phyloP scores from a whole-genome alignment of 1,140 invertebrate genomes.

The Amphibalanus amphitrite region DNA sequence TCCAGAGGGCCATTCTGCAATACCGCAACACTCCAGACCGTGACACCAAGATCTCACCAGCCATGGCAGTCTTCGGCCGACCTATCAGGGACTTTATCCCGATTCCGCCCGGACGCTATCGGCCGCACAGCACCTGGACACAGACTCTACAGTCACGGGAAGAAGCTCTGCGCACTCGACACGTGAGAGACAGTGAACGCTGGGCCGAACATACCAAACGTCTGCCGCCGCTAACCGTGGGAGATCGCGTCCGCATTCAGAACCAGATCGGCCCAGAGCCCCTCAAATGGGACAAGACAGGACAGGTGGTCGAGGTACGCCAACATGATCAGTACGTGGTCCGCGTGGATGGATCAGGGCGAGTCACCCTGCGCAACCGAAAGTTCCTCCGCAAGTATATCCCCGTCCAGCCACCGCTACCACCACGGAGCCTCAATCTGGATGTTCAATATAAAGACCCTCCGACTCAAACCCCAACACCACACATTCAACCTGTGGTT shows the following conservation, averaged over 20 bases:
- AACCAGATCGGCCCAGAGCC: conserved; percentile 8
- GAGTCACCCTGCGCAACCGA: conserved; percentile 7
- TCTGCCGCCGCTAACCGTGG: not conserved
- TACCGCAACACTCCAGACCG: conserved; percentile 9
- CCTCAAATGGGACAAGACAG: conserved; percentile 8
- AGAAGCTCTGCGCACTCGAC: not conserved
- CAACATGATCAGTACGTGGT: conserved; percentile 10
- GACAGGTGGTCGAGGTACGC: conserved; percentile 5
- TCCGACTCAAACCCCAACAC: no score
- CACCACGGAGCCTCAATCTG: no score
- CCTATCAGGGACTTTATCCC: conserved; percentile 8
- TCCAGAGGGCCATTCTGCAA: conserved; percentile 8
- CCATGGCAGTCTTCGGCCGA: conserved; percentile 7
- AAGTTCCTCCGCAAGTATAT: conserved; percentile 9
- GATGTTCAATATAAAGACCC: no score
- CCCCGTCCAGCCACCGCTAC: no score
- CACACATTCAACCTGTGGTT: no score
- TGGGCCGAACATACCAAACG: conserved; percentile 3
- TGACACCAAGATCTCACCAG: not conserved
- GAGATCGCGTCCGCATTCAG: conserved; percentile 6
- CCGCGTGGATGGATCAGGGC: conserved; percentile 7
- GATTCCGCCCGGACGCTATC: not conserved
- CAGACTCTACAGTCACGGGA: not conserved
- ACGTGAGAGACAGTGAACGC: not conserved
- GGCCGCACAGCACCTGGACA: not conserved